A percentile compares a stretch with the other conserved stretches of the same genome.
Evolutionary conservation across 2,888 invertebrate genomes (phyloP).

Genomic region (Lochmaea capreae): DNA sequence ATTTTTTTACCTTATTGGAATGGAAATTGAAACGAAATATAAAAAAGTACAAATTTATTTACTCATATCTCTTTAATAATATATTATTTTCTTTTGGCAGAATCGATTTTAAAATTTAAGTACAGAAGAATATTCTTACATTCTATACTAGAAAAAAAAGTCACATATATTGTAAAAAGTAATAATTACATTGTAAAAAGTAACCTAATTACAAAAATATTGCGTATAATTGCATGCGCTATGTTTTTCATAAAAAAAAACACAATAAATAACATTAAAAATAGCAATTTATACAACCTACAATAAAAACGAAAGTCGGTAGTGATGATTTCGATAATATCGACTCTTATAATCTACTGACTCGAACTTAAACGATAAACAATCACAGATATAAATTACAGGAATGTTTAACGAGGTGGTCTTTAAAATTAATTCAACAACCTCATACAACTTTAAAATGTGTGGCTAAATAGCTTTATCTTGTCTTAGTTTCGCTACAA

Average conservation of each 20-base stretch:
- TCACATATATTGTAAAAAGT: slow-evolving; percentile 51
- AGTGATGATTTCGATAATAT: slow-evolving; percentile 33
- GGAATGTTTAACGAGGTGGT: slow-evolving; percentile 39
- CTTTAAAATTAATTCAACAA: slow-evolving; percentile 25
- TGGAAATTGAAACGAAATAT: slow-evolving; percentile 10
- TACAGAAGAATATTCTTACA: slow-evolving; percentile 50
- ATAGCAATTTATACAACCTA: slow-evolving; percentile 43
- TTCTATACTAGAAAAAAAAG: slow-evolving; percentile 49
- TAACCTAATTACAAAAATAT: slow-evolving; percentile 45
- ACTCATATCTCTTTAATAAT: slow-evolving; percentile 43
- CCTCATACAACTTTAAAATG: neutral
- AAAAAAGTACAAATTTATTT: slow-evolving; percentile 54
- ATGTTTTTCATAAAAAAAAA: slow-evolving; percentile 38
- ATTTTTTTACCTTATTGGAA: neutral
- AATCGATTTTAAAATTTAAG: slow-evolving; percentile 49
- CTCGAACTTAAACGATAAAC: slow-evolving; percentile 41
- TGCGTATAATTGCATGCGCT: slow-evolving; percentile 38
- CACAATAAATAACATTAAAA: slow-evolving; percentile 29
- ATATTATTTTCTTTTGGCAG: slow-evolving; percentile 43
- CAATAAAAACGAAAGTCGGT: slow-evolving; percentile 45
- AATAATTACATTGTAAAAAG: slow-evolving; percentile 44
- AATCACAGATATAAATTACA: slow-evolving; percentile 46
- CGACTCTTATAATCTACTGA: slow-evolving; percentile 26
- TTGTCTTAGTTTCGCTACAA: neutral
- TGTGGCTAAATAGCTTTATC: neutral